Conservation (phyloP, 2,797 vertebrate genomes). For the Cryptoblepharus egeriae region DNA sequence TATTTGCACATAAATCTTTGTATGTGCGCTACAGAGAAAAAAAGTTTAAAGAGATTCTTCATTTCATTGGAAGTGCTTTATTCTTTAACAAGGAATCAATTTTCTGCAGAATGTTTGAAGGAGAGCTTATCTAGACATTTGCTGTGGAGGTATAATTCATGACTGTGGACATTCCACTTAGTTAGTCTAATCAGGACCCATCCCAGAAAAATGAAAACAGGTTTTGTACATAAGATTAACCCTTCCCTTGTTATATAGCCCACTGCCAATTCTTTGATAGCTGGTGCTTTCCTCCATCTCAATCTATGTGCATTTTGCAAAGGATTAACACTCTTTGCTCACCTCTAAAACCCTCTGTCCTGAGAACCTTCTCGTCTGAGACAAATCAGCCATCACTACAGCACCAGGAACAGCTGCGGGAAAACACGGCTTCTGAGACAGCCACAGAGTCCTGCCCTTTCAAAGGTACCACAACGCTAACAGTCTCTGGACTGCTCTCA, state of each 20-base stretch:
- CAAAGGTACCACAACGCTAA: neutral
- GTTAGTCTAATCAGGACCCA: conserved; percentile 12
- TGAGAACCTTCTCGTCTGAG: neutral
- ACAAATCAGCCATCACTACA: neutral
- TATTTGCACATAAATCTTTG: conserved; percentile 48
- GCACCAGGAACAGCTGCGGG: neutral
- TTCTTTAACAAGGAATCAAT: neutral
- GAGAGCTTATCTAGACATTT: conserved; percentile 5
- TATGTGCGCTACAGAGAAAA: neutral
- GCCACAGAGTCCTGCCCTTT: conserved; percentile 43
- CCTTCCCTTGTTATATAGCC: no score
- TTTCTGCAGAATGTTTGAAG: conserved; percentile 13
- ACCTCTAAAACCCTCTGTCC: neutral
- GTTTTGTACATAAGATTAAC: no score
- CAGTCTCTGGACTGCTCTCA: conserved; percentile 9
- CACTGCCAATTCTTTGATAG: neutral
- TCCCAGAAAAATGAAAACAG: neutral
- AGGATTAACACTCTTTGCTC: neutral
- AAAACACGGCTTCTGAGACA: neutral
- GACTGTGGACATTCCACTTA: neutral
- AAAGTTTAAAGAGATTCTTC: neutral
- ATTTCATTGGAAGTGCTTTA: conserved; percentile 11
- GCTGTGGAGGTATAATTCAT: neutral
- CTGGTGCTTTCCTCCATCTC: no score
- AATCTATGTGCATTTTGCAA: neutral